Evolutionary conservation across 2,888 invertebrate species (phyloP), one percentile per base, ranked within the genome.

Genomic region (Drosophila suboccidentalis): DNA sequence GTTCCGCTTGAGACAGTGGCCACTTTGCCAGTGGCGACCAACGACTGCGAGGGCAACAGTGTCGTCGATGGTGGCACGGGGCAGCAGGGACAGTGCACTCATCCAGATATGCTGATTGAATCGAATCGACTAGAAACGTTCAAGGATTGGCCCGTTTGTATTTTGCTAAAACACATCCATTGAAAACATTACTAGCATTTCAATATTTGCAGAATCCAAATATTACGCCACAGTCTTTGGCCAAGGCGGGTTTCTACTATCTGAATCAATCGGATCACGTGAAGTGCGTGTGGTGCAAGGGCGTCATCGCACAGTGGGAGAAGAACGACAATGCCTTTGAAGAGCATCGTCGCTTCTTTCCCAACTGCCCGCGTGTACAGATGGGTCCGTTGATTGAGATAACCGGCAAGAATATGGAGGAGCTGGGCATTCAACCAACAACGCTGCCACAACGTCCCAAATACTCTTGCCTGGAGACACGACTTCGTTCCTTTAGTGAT

Each of bases 201-300:
- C n/a, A 36, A 2, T 22, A 4, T 9, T 11, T 51, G 0, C 65
- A 94, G 92, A 92, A 92, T 75, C 89, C 93, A 8, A 91, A 92
- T 57, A 90, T 98, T 19, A 94, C 95, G 2, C 95, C 97, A 0
- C 94, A 95, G 88, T 94, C 95, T 8, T 93, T 98, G 71, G 97
- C 97, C 1, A 94, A 94, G 90, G 96, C 97, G 51, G 98, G 98
- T 4, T 98, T 98, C 91, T 98, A 96, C 91, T 98, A 96, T 89
- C 93, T 96, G 3, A 95, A 96, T 71, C 94, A 94, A 41, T 94
- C 94, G 13, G 96, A 96, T 90, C 93, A 95, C 90, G 96, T 97
- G 0, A 95, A 96, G 71, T 98, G 98, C 92, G 96, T 96, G 1
- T 97, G 96, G 94, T 98, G 98, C 84, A 94, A 95, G 71, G 94